These are phyloP conservation scores for Macroglossus sobrinus DNA, from an alignment of 2,113 vertebrate genomes.

Conservation along the genomic window DNA sequence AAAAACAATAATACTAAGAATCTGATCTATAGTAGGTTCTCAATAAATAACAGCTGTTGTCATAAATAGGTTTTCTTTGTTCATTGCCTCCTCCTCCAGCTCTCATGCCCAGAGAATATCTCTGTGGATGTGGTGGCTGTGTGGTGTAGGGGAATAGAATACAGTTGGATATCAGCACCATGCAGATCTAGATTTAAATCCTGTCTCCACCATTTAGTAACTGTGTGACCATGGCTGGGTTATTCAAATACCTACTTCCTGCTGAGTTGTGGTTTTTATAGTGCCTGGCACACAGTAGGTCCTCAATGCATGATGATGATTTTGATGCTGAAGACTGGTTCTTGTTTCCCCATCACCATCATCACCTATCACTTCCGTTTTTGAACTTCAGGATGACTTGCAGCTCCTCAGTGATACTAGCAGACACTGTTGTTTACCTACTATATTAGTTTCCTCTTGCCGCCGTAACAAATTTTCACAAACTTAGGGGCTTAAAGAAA, in stretches of 20 bases:
- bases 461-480: background rate
- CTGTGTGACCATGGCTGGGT: background rate
- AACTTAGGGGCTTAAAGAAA: background rate
- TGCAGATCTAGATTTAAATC: background rate
- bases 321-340: background rate
- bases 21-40: background rate
- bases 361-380: background rate
- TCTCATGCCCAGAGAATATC: background rate
- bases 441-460: background rate
- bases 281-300: background rate
- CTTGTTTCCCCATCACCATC: background rate
- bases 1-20: background rate
- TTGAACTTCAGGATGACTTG: background rate
- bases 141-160: too few relatives aligned
- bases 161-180: background rate
- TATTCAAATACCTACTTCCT: background rate
- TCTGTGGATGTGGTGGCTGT: background rate
- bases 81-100: background rate
- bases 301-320: too few relatives aligned
- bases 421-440: background rate
- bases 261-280: background rate
- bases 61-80: background rate
- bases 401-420: background rate
- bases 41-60: background rate
- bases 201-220: background rate